A percentile compares a stretch with the other conserved stretches of the same genome.
Evolutionary conservation across 2,113 vertebrate genomes (phyloP).

Genomic region (Mustelus asterias): DNA sequence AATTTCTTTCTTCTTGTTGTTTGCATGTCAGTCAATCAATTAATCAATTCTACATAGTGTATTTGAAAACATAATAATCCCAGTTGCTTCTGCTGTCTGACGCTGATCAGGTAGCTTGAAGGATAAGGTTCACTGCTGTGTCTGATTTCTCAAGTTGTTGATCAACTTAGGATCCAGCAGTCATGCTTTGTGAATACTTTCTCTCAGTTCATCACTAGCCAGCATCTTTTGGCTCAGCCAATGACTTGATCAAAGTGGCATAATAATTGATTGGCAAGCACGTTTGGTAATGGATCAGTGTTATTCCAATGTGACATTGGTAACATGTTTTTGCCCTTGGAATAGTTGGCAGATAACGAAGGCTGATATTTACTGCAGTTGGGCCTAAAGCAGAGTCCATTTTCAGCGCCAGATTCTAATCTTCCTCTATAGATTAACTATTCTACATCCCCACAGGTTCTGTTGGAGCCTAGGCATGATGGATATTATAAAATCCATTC

Average conservation of each 20-base stretch:
- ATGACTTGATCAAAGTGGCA: background rate
- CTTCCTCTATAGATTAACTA: background rate
- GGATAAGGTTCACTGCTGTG: background rate
- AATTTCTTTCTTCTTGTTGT: conserved; percentile 23
- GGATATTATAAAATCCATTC: background rate
- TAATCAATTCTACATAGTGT: conserved; percentile 10
- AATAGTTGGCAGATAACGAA: background rate
- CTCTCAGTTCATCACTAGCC: background rate
- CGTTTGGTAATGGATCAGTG: background rate
- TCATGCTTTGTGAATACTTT: background rate
- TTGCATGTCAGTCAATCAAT: conserved; percentile 22
- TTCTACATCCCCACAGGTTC: background rate
- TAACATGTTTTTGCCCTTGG: background rate
- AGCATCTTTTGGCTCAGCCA: background rate
- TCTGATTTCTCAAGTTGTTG: background rate
- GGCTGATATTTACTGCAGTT: background rate
- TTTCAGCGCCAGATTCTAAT: background rate
- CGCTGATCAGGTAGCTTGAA: background rate
- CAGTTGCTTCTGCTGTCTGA: background rate
- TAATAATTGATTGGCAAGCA: background rate
- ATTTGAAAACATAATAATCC: conserved; percentile 16
- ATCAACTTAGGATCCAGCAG: background rate
- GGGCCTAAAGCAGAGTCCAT: background rate
- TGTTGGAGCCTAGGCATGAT: background rate
- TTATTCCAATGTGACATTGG: background rate